A percentile compares a stretch with the other conserved stretches of the same genome.
These are phyloP conservation scores for Cydia pomonella DNA, from an alignment of 1,140 invertebrate genomes.

Conservation along the genomic window DNA sequence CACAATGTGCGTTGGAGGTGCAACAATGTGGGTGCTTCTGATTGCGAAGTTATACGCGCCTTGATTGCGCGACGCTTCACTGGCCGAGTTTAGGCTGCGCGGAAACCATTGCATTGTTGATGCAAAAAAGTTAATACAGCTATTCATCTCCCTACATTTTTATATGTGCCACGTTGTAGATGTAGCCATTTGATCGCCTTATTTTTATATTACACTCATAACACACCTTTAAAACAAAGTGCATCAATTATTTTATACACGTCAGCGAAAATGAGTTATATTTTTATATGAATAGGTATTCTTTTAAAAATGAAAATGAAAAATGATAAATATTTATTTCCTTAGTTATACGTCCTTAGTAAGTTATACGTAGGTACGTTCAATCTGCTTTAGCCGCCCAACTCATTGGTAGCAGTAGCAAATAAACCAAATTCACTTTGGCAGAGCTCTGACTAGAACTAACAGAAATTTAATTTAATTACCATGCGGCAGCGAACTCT, in stretches of 20 bases:
- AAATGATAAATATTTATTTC: too few species aligned
- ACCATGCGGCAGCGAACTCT: neutral
- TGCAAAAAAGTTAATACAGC: slow-evolving; percentile 9
- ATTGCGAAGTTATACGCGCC: slow-evolving; percentile 51
- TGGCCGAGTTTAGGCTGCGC: slow-evolving; percentile 21
- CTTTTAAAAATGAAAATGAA: too few species aligned
- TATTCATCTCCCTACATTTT: neutral
- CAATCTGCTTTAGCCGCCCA: neutral
- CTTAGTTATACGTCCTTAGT: too few species aligned
- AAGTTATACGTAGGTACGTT: neutral
- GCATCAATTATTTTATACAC: too few species aligned
- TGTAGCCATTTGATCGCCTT: neutral
- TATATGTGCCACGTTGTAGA: neutral
- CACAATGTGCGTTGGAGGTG: slow-evolving; percentile 32
- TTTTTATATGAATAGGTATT: too few species aligned
- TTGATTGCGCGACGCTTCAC: slow-evolving; percentile 42
- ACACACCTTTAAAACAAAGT: too few species aligned
- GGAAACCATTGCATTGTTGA: slow-evolving; percentile 7
- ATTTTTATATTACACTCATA: too few species aligned
- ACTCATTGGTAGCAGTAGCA: slow-evolving; percentile 10
- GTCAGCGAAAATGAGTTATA: too few species aligned
- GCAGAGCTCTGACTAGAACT: slow-evolving; percentile 16
- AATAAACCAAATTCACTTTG: slow-evolving; percentile 4
- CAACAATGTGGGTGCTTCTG: slow-evolving; percentile 56
- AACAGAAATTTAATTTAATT: slow-evolving; percentile 16